Percentiles rank a stretch among this genome's conserved stretches.
Conservation (phyloP, 2,113 vertebrate genomes). For the Electrona antarctica region DNA sequence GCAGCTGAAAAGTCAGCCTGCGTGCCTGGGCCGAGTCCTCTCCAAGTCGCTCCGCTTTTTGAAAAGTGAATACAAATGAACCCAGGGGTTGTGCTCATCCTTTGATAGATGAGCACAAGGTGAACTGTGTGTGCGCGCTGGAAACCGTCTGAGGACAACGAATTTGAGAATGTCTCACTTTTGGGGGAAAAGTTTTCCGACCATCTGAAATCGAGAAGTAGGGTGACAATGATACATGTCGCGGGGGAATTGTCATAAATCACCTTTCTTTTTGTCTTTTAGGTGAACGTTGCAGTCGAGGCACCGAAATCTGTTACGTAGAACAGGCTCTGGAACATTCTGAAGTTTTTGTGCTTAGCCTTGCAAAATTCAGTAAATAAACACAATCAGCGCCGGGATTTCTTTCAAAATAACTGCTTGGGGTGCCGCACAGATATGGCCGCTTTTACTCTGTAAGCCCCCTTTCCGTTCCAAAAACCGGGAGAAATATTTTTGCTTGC, state of each 20-base stretch:
- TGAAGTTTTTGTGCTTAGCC: constrained; percentile 24
- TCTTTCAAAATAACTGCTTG: no score
- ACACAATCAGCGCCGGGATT: no score
- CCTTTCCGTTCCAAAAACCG: no score
- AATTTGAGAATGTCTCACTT: constrained; percentile 59
- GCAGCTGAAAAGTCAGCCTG: constrained; percentile 36
- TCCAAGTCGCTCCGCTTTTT: constrained; percentile 54
- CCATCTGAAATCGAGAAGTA: constrained; percentile 51
- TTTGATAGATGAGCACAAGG: constrained; percentile 70
- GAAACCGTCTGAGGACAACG: constrained; percentile 60
- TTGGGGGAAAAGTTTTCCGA: constrained; percentile 50
- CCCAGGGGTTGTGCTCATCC: constrained; percentile 50
- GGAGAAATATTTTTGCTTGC: no score
- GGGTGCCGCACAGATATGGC: no score
- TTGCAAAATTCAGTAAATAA: constrained; percentile 38
- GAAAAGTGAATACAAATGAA: constrained; percentile 64
- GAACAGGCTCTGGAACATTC: neutral
- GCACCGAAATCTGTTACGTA: constrained; percentile 19
- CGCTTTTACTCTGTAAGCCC: no score
- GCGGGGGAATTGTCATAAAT: constrained; percentile 64
- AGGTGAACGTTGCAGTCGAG: constrained; percentile 25
- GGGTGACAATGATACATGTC: constrained; percentile 62
- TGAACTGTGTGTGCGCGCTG: constrained; percentile 52
- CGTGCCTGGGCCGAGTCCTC: constrained; percentile 25
- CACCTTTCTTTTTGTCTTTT: constrained; percentile 45